Conservation (phyloP, 2,797 vertebrate genomes). For the Pangasius krempfi region DNA sequence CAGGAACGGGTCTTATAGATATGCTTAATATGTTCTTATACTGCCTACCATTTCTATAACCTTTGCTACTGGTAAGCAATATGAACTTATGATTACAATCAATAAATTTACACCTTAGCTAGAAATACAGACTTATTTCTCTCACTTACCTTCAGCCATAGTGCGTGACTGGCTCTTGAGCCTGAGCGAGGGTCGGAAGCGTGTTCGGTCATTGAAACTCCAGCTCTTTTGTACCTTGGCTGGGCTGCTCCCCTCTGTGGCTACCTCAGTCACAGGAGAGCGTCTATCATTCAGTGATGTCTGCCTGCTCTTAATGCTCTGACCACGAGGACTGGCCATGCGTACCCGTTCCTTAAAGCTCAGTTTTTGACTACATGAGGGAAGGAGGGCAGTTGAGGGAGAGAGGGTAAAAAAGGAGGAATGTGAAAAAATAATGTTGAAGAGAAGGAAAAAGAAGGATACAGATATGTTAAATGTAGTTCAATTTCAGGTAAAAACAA, state of each 20-base stretch:
- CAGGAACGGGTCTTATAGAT: neutral
- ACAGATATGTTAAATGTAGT: slow-evolving; percentile 28
- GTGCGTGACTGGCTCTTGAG: slow-evolving; percentile 92
- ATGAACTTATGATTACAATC: neutral
- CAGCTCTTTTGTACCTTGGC: slow-evolving; percentile 99
- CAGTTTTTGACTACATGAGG: slow-evolving; percentile 86
- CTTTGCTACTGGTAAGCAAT: neutral
- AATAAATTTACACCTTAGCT: neutral
- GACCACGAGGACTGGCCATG: slow-evolving; percentile 94
- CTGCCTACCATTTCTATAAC: neutral
- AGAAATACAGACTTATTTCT: neutral
- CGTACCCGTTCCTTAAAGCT: slow-evolving; percentile 95
- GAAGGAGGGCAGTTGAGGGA: slow-evolving; percentile 22
- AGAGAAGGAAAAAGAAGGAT: slow-evolving; percentile 19
- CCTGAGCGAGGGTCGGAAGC: slow-evolving; percentile 92
- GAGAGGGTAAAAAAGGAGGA: slow-evolving; percentile 3
- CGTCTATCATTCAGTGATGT: slow-evolving; percentile 84
- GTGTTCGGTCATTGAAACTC: slow-evolving; percentile 98
- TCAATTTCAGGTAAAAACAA: slow-evolving; percentile 39
- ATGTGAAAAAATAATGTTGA: slow-evolving; percentile 12
- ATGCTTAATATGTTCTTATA: neutral
- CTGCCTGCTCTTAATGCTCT: slow-evolving; percentile 92
- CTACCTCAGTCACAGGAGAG: slow-evolving; percentile 85
- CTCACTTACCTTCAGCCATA: slow-evolving; percentile 82
- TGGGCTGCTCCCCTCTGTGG: slow-evolving; percentile 85